These are phyloP conservation scores for Lonchura striata DNA, from an alignment of 2,113 vertebrate species.

Conservation along the genomic window DNA sequence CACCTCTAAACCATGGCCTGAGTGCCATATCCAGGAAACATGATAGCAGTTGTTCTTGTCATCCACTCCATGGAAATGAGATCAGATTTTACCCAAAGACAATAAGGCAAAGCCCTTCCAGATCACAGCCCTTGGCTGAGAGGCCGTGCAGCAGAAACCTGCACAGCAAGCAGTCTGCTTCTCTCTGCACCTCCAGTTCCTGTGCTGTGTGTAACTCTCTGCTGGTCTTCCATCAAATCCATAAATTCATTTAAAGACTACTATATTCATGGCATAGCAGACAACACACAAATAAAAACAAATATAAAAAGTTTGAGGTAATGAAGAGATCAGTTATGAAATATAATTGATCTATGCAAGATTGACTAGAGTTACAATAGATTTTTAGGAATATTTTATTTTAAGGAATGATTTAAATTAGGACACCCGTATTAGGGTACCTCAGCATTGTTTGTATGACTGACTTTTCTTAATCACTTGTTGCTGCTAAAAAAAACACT, in stretches of 20 bases:
- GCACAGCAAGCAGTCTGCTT: background rate
- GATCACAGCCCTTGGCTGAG: background rate
- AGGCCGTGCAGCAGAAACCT: accelerated
- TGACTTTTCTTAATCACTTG: background rate
- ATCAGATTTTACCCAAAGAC: background rate
- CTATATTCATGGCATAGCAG: background rate
- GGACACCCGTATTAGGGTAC: background rate
- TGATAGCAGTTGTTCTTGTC: background rate
- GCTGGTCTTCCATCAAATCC: background rate
- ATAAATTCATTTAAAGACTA: background rate
- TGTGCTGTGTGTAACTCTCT: background rate
- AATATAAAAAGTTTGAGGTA: background rate
- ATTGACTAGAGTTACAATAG: background rate
- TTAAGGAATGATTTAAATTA: background rate
- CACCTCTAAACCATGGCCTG: background rate
- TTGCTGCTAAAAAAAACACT: background rate
- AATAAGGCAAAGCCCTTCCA: background rate
- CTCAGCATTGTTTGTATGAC: background rate
- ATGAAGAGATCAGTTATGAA: background rate
- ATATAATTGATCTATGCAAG: background rate
- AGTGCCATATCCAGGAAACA: background rate
- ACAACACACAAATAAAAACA: background rate
- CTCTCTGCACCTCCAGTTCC: background rate
- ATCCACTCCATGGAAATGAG: background rate
- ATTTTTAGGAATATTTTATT: background rate